phyloP scores from a whole-genome alignment of 2,888 invertebrate species.

The Philereme transversata region DNA sequence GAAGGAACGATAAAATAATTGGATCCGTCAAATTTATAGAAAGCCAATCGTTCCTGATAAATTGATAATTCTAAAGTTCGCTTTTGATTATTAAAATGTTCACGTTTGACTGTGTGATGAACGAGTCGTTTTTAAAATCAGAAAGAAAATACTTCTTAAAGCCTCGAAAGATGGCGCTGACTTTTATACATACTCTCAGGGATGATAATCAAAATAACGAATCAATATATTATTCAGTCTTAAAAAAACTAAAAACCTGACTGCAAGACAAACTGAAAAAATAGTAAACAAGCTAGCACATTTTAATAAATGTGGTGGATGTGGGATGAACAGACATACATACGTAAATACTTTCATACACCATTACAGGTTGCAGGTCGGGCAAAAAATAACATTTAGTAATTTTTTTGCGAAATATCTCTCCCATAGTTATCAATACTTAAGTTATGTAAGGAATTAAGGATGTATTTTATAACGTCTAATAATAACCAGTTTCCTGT shows the following conservation, averaged over 20 bases:
- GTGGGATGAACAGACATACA: no score
- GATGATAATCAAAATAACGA: no score
- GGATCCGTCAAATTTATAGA: constrained; percentile 75
- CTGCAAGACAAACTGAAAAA: no score
- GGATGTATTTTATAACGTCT: background rate
- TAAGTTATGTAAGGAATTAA: background rate
- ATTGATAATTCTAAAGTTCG: constrained; percentile 62
- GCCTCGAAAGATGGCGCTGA: no score
- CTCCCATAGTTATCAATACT: background rate
- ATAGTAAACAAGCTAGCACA: no score
- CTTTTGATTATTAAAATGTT: constrained; percentile 53
- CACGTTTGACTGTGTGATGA: constrained; percentile 43
- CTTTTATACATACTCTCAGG: no score
- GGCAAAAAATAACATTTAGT: no score
- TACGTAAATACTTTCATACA: no score
- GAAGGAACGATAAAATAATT: constrained; percentile 73
- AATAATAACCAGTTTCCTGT: constrained; percentile 3
- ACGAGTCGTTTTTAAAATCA: background rate
- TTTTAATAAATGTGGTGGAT: no score
- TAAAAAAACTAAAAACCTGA: no score
- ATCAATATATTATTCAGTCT: no score
- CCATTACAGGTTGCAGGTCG: no score
- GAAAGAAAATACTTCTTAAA: background rate
- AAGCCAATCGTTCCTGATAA: constrained; percentile 65
- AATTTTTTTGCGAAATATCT: background rate